These are phyloP conservation scores for Drosophila subquinaria DNA, from an alignment of 2,888 invertebrate species.

Conservation along the genomic window DNA sequence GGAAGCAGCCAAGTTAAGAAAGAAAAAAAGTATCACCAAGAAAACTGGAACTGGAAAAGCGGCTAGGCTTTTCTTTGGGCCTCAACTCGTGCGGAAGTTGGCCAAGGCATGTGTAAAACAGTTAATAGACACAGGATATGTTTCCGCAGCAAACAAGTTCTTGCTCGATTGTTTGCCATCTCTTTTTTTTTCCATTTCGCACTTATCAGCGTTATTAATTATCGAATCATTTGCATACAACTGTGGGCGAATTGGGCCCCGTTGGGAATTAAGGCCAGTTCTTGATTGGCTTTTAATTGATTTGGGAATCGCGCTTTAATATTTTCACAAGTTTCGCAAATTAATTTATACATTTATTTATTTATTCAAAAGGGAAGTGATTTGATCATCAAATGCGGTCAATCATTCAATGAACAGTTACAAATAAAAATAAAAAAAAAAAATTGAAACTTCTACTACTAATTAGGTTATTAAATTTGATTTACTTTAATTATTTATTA, in stretches of 20 bases:
- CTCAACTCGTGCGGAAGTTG: constrained; percentile 78
- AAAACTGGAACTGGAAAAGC: constrained; percentile 71
- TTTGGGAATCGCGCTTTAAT: constrained; percentile 74
- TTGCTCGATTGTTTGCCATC: constrained; percentile 4
- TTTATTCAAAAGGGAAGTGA: constrained; percentile 63
- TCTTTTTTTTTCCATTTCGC: constrained; percentile 26
- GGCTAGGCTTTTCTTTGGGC: constrained; percentile 30
- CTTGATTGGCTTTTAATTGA: constrained; percentile 73
- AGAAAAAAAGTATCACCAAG: constrained; percentile 34
- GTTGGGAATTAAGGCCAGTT: constrained; percentile 22
- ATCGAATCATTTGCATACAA: constrained; percentile 63
- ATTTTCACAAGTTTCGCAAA: constrained; percentile 66
- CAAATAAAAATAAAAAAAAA: too few relatives aligned
- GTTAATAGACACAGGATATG: constrained; percentile 83
- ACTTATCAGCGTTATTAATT: constrained; percentile 73
- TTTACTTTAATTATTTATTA: too few relatives aligned
- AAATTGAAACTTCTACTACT: too few relatives aligned
- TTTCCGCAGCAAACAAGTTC: constrained; percentile 71
- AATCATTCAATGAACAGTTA: constrained; percentile 41
- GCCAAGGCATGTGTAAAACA: constrained; percentile 82
- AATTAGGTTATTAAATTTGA: too few relatives aligned
- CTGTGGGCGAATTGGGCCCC: constrained; percentile 14
- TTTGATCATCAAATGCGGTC: constrained; percentile 45
- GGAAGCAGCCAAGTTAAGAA: constrained; percentile 40
- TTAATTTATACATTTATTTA: constrained; percentile 30